phyloP scores from a whole-genome alignment of 2,113 vertebrate genomes.

The Panthera tigris region DNA sequence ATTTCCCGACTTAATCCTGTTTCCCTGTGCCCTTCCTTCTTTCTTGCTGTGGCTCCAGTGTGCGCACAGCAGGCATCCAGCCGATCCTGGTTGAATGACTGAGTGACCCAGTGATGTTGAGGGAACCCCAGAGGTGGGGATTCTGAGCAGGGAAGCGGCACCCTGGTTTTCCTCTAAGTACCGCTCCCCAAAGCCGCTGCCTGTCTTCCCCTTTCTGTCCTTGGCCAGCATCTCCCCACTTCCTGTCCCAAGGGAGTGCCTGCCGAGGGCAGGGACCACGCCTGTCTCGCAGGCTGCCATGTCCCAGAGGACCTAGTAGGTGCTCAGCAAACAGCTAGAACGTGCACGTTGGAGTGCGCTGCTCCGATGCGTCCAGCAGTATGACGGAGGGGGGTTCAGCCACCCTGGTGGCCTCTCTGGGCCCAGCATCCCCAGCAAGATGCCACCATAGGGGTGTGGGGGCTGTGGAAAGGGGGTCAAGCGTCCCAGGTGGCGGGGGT shows the following conservation, averaged over 20 bases:
- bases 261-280: too few relatives aligned
- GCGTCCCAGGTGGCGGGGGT: neutral
- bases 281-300: neutral
- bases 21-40: neutral
- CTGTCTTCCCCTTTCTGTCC: neutral
- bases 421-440: neutral
- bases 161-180: accelerated
- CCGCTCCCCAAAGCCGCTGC: neutral
- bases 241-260: neutral
- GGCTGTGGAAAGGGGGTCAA: neutral
- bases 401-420: neutral
- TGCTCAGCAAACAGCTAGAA: neutral
- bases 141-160: neutral
- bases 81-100: neutral
- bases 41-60: neutral
- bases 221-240: neutral
- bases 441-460: too few relatives aligned
- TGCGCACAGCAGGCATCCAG: neutral
- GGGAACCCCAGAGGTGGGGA: neutral
- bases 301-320: neutral
- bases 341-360: neutral
- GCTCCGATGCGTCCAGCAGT: accelerated
- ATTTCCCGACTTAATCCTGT: neutral
- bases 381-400: neutral
- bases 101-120: neutral